Conservation (phyloP, 2,888 invertebrate species). For the Villa cingulata region DNA sequence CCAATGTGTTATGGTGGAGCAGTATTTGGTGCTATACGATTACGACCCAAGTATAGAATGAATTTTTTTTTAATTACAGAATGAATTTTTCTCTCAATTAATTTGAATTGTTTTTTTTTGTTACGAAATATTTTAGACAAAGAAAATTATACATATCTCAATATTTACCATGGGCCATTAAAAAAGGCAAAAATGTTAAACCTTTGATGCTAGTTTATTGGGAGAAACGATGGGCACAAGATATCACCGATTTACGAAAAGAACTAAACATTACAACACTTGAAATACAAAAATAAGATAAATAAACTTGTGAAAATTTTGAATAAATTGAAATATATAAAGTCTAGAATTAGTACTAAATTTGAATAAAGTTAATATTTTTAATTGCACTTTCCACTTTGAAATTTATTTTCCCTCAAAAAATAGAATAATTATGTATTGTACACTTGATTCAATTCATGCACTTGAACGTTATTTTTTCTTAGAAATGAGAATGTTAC, state of each 20-base stretch:
- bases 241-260: constrained; percentile 60
- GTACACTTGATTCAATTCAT: no score
- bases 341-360: no score
- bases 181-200: constrained; percentile 57
- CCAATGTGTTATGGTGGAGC: constrained; percentile 95
- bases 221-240: constrained; percentile 88
- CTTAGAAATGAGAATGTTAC: no score
- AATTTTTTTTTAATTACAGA: neutral
- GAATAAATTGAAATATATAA: no score
- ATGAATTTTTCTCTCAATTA: neutral
- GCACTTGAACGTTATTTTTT: no score
- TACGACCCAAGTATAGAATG: constrained; percentile 57
- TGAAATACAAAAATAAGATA: no score
- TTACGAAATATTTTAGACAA: no score
- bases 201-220: constrained; percentile 80
- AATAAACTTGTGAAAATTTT: no score
- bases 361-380: no score
- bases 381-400: no score
- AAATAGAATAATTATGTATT: no score
- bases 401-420: no score
- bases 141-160: constrained; percentile 58
- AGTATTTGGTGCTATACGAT: constrained; percentile 76
- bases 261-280: constrained; percentile 56
- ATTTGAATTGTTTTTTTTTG: constrained; percentile 21
- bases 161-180: constrained; percentile 78